Evolutionary conservation across 1,140 invertebrate genomes (phyloP).

Genomic region (Yoshiicerus persimilis): DNA sequence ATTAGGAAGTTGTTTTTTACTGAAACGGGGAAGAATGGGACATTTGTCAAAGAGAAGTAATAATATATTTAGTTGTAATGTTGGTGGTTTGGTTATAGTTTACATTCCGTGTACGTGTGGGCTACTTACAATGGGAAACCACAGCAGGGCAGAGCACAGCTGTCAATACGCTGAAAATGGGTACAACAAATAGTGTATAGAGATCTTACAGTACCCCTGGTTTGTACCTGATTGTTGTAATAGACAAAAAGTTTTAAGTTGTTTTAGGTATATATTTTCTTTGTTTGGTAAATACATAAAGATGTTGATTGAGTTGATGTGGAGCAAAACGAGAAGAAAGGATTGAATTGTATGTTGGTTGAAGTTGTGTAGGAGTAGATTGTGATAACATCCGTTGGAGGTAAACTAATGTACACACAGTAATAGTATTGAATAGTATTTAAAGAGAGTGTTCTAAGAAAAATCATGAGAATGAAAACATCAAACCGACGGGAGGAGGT

Average conservation of each 20-base stretch:
- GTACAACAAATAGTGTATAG: neutral
- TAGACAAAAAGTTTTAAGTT: neutral
- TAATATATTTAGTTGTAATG: neutral
- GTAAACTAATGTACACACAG: neutral
- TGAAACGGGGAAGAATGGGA: neutral
- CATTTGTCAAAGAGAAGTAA: neutral
- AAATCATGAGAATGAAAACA: conserved; percentile 26
- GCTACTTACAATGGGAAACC: neutral
- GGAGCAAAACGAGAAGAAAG: conserved; percentile 4
- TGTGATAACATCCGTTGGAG: neutral
- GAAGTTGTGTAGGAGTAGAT: neutral
- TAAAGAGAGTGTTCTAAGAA: neutral
- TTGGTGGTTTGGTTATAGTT: neutral
- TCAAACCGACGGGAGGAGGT: conserved; percentile 27
- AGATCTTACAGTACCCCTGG: neutral
- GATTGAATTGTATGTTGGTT: neutral
- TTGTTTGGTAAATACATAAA: neutral
- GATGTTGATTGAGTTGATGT: conserved; percentile 14
- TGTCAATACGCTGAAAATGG: neutral
- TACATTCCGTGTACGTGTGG: neutral
- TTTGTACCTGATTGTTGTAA: neutral
- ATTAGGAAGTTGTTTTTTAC: neutral
- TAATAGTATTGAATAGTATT: neutral
- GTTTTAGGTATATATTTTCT: neutral
- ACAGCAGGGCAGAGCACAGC: neutral